These are phyloP conservation scores for Eptesicus fuscus DNA, from an alignment of 2,113 vertebrate genomes.

Conservation along the genomic window DNA sequence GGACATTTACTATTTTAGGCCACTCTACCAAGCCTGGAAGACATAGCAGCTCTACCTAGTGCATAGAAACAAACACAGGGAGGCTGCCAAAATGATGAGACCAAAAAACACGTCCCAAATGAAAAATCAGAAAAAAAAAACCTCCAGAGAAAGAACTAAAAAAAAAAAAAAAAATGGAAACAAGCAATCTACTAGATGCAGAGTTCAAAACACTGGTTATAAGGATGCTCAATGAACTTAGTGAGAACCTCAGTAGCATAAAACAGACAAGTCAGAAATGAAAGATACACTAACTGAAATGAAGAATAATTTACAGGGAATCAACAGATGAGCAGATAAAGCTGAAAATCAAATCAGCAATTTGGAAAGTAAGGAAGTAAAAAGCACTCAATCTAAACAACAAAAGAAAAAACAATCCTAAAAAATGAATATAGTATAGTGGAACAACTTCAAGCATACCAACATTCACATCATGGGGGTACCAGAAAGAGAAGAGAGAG, in stretches of 20 bases:
- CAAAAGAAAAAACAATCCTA: background rate
- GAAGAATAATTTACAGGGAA: background rate
- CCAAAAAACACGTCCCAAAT: background rate
- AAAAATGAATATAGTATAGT: background rate
- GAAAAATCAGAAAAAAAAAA: background rate
- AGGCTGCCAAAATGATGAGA: background rate
- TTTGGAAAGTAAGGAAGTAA: background rate
- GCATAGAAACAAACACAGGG: background rate
- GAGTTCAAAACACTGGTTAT: background rate
- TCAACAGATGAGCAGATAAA: background rate
- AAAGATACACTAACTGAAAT: background rate
- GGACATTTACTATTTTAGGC: background rate
- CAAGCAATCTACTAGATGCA: background rate
- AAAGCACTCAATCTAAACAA: background rate
- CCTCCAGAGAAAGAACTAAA: background rate
- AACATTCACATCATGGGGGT: background rate
- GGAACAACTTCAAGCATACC: background rate
- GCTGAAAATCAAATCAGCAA: background rate
- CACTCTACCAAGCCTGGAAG: background rate
- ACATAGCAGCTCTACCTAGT: background rate
- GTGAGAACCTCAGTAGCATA: background rate
- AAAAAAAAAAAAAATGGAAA: background rate
- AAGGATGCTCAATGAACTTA: background rate
- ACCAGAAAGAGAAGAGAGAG: background rate
- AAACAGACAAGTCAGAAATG: background rate